These are phyloP conservation scores for Tuta absoluta DNA, from an alignment of 2,888 invertebrate species.

Conservation along the genomic window DNA sequence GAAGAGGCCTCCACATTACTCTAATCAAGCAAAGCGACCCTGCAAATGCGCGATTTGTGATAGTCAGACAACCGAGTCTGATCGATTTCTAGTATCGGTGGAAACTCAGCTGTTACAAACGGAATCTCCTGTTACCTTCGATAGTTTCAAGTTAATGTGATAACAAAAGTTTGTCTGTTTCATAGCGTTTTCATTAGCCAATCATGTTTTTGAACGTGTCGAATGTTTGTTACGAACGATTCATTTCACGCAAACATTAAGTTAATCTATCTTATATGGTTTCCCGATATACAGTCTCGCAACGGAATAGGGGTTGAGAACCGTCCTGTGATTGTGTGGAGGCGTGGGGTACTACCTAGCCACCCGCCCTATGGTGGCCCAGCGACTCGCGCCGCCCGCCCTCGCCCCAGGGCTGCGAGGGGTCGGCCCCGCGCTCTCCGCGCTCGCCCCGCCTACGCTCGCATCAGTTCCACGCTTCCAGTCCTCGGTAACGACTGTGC, in stretches of 20 bases:
- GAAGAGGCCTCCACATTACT: neutral
- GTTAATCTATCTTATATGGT: conserved; percentile 31
- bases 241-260: conserved; percentile 17
- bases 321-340: conserved; percentile 70
- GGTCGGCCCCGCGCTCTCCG: conserved; percentile 40
- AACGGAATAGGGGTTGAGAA: conserved; percentile 63
- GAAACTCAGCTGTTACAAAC: neutral
- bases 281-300: conserved; percentile 47
- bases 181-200: conserved; percentile 14
- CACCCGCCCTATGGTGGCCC: conserved; percentile 60
- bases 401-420: conserved; percentile 21
- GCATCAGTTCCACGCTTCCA: conserved; percentile 60
- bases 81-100: conserved; percentile 3
- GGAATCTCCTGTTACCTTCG: neutral
- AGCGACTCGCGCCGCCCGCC: conserved; percentile 50
- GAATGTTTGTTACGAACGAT: conserved; percentile 1
- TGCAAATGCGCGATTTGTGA: neutral
- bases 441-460: conserved; percentile 62
- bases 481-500: conserved; percentile 59
- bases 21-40: conserved; percentile 8
- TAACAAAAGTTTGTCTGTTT: neutral
- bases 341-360: conserved; percentile 50
- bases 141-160: neutral
- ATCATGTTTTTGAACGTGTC: neutral
- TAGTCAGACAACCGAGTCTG: neutral